Base-by-base conservation (phyloP, 2,797 vertebrate genomes). In the Ctenopoma multispine region DNA sequence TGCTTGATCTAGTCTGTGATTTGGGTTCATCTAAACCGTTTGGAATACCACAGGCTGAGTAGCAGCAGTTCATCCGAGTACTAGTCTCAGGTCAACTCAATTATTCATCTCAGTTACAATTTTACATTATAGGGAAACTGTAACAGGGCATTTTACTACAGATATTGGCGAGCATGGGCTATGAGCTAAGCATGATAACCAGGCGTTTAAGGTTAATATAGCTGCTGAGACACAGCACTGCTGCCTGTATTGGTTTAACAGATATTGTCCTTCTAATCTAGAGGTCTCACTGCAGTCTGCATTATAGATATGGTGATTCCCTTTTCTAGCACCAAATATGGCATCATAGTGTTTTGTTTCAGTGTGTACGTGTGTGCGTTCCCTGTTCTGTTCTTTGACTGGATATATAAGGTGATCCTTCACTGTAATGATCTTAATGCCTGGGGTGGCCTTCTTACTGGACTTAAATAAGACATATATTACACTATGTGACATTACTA, bases 401-500 rank as follows among this genome's bases (percentile, higher is more conserved):
- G 89, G 87, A 90, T 92, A 92, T 86, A 87, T 82, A 80, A 80
- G 70, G 79, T 88, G 77, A 84, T 84, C 70, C 84, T 85, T 89
- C 81, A 85, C 80, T 79, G 82, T 87, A 83, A 77, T 83, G 81
- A 87, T 83, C 73, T 74, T 80, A 84, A 90, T 85, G 89, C 85
- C 88, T 84, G 91, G 81, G 85, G 72, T 68, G 83, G 90, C 89
- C 83, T 87, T 90, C 84, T 88, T 80, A 92, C 83, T 93, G 90
- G 92, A 93, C 90, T 94, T 95, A 95, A 95, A 95, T 95, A 94
- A 95, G 93, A 95, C 94, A 95, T 95, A 95, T 94, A 94, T 94
- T 95, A 94, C 89, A 92, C 90, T 94, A 92, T 93, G 89, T 92
- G 92, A 94, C 92, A 94, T 91, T 93, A 85, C 87, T 88, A 92